phyloP scores from a whole-genome alignment of 2,797 vertebrate species.

The Crocidura indochinensis region DNA sequence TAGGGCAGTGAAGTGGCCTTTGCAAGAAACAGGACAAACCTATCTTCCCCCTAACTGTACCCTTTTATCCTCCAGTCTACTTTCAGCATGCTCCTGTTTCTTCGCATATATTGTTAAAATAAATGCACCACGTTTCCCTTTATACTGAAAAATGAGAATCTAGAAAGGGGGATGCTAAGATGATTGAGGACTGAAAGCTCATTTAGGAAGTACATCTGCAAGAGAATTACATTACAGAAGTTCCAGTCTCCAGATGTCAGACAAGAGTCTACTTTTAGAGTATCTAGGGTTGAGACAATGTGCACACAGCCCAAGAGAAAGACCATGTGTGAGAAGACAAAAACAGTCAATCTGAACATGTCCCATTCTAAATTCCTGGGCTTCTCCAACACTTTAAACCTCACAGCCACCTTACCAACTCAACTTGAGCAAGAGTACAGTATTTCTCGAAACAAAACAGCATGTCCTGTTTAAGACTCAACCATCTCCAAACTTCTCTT shows the following conservation, averaged over 20 bases:
- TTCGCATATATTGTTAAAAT: background rate
- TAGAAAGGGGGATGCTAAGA: background rate
- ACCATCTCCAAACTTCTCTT: background rate
- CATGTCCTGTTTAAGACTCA: rapidly evolving
- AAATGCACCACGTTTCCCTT: background rate
- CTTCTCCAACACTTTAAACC: too few relatives aligned
- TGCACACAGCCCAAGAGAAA: rapidly evolving
- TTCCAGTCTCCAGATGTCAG: rapidly evolving
- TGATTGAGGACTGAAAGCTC: background rate
- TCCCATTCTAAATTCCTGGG: too few relatives aligned
- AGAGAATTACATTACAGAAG: background rate
- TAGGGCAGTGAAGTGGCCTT: background rate
- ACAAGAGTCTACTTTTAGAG: too few relatives aligned
- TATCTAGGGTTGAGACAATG: background rate
- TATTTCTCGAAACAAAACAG: background rate
- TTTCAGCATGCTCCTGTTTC: rapidly evolving
- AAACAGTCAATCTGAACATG: too few relatives aligned
- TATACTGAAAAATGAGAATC: background rate
- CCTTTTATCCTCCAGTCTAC: background rate
- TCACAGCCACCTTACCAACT: rapidly evolving
- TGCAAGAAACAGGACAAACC: background rate
- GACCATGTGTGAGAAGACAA: too few relatives aligned
- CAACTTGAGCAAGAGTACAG: too few relatives aligned
- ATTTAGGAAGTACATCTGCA: background rate
- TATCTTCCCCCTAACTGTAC: rapidly evolving